Evolutionary conservation across 2,797 vertebrate genomes (phyloP), one percentile per base, ranked within the genome.

Genomic region (Forpus xanthops): DNA sequence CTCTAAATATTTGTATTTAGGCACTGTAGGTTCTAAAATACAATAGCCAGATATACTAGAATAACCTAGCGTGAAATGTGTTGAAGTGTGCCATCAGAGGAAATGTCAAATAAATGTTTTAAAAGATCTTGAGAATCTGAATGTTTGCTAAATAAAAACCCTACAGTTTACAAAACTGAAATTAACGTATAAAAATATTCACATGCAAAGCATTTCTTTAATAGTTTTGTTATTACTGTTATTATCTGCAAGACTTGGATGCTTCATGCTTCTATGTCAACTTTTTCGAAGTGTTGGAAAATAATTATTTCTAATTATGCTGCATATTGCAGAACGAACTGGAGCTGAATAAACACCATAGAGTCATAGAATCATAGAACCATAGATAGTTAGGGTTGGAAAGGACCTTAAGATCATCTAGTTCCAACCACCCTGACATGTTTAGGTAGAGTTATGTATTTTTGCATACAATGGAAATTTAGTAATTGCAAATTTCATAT

Each of bases 281-380:
- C 75, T 87, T 47, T 86, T 81, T 73, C 47, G 68, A 37, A 74
- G 44, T 45, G 41, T 52, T 75, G 56, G 45, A 68, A 86, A 93
- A 65, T 66, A 89, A 87, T 92, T 88, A 74, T 92, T 93, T 92
- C 21, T 62, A 80, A 89, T 94, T 60, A 80, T 42, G 9, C 18
- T 87, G 35, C 49, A 19, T 77, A 39, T 80, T 68, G n/a, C 53
- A 77, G 75, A 92, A 67, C 0, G 0, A 95, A 82, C 17, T 88
- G 39, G 21, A 90, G 61, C 35, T 80, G 52, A 65, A 90, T 80
- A 52, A 89, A 74, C 8, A 56, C 33, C 28, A 15, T 39, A 41
- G 19, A 55, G 13, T n/a, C 53, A 55, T n/a, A 47, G 23, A 47
- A 47, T 24, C 45, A 47, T 47, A 25, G 45, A 47, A 45, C 6